Base-by-base conservation (phyloP, 2,888 invertebrate species). In the Drosophila subsilvestris region DNA sequence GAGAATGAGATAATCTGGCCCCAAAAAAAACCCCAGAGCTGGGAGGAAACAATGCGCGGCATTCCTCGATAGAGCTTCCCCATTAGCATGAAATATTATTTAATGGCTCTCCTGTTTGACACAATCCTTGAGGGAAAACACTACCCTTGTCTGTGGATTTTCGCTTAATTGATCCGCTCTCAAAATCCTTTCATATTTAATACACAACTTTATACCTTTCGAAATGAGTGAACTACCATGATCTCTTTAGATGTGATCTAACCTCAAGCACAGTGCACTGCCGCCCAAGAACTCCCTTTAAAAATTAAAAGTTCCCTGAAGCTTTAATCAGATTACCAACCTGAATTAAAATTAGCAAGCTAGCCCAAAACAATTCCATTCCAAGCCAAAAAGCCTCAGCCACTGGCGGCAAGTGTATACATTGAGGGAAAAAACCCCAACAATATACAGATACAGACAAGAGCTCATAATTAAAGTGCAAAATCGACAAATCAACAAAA, bases 401-500 rank as follows among this genome's bases (percentile, higher is more conserved):
- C 37, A 42, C 32, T 32, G 32, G 32, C n/a, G 37, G 37, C 37
- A 37, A 6, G 37, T 37, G 37, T 37, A 37, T 6, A 37, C 4
- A 37, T n/a, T 7, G 37, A n/a, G 14, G n/a, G 20, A 37, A 63
- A 57, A 67, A 56, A 17, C n/a, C 18, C 5, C 18, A 47, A 37
- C 22, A 56, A 51, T 73, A 63, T 48, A 49, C 70, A 74, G 78
- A 63, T 48, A 49, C 70, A 74, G 78, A 67, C 74, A 72, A 76
- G 70, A 48, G 44, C 2, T 22, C 53, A 70, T 71, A 79, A 75
- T 81, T 75, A 74, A 85, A 79, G 70, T 63, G 67, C 75, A 56
- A 78, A 78, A 71, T 80, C 79, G 79, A 54, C 73, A 77, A 72
- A 85, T 84, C 74, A 76, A 60, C 59, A 50, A 66, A 43, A 50